Conservation (phyloP, 1,140 invertebrate genomes). For the Macrobrachium nipponense region DNA sequence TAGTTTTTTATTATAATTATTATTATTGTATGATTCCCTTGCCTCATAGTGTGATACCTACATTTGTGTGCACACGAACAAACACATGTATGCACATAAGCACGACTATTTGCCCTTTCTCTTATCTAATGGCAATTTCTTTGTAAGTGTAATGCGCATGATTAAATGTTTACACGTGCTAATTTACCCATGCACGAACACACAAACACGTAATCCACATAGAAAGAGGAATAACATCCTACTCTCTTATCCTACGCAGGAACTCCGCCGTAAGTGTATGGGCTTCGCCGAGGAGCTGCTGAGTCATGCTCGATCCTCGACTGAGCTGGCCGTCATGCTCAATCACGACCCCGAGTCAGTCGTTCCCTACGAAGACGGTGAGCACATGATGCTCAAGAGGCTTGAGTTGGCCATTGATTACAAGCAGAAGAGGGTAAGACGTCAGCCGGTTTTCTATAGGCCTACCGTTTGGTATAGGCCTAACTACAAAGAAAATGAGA, state of each 20-base stretch:
- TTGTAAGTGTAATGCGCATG: too few relatives aligned
- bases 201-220: conserved; percentile 66
- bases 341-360: conserved; percentile 81
- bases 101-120: too few relatives aligned
- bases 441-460: not conserved
- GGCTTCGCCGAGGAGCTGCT: conserved; percentile 91
- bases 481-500: too few relatives aligned
- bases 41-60: too few relatives aligned
- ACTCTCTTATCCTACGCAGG: conserved; percentile 64
- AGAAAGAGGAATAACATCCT: not conserved
- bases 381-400: conserved; percentile 82
- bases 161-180: too few relatives aligned
- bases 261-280: conserved; percentile 86
- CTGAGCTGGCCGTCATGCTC: conserved; percentile 92
- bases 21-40: too few relatives aligned
- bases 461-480: not conserved
- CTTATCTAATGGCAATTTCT: too few relatives aligned
- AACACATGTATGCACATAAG: too few relatives aligned
- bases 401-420: conserved; percentile 90
- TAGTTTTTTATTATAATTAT: too few relatives aligned
- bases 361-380: conserved; percentile 76
- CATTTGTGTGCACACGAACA: too few relatives aligned
- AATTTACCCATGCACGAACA: not conserved
- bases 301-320: conserved; percentile 88
- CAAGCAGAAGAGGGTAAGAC: conserved; percentile 82